phyloP scores from a whole-genome alignment of 2,797 vertebrate genomes.

The Gymnoscopelus braueri region DNA sequence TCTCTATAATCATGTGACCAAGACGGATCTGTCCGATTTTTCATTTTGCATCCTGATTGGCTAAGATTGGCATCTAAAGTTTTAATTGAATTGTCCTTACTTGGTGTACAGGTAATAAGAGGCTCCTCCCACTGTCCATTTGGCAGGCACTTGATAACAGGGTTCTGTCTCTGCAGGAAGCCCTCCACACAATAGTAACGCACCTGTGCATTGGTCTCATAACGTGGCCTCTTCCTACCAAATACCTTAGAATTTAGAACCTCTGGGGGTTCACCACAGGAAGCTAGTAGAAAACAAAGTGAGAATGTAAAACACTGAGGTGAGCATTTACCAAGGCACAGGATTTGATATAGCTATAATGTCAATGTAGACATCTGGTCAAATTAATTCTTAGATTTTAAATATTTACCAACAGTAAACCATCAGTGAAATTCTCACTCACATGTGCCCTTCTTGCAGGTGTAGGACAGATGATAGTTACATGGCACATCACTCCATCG shows the following conservation, averaged over 20 bases:
- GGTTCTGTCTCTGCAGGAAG: constrained; percentile 85
- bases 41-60: no score
- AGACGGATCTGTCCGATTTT: no score
- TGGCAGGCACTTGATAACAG: constrained; percentile 85
- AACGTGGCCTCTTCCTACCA: constrained; percentile 81
- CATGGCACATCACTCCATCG: constrained; percentile 96
- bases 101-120: constrained; percentile 80
- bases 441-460: constrained; percentile 95
- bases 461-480: constrained; percentile 96
- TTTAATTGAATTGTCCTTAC: constrained; percentile 55
- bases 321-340: no score
- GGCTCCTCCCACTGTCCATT: constrained; percentile 89
- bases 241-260: constrained; percentile 82
- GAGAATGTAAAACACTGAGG: background rate
- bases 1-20: no score
- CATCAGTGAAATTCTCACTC: constrained; percentile 59
- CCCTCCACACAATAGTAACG: constrained; percentile 87
- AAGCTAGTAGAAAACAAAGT: constrained; percentile 76
- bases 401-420: no score
- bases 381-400: no score
- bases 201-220: constrained; percentile 83
- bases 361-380: no score
- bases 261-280: constrained; percentile 85
- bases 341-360: no score
- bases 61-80: no score